phyloP scores from a whole-genome alignment of 2,888 invertebrate species.

The Chromoteleia sp. region DNA sequence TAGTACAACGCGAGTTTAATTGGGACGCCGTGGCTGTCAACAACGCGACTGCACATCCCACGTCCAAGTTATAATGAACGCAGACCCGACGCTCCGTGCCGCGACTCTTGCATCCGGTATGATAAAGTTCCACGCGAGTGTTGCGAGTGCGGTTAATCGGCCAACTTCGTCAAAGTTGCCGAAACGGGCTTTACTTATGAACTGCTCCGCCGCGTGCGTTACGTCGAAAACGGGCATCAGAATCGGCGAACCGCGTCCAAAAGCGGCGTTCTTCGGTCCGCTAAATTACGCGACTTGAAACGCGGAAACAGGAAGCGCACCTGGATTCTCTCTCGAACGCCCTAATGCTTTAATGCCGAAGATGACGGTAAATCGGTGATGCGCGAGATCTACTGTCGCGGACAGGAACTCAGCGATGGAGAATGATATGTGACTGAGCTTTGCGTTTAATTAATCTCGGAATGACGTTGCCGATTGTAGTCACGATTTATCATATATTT shows the following conservation, averaged over 20 bases:
- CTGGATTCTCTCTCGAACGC: conserved; percentile 60
- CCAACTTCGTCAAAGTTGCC: conserved; percentile 64
- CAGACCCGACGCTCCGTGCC: conserved; percentile 45
- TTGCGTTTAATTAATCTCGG: background rate
- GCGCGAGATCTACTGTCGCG: conserved; percentile 29
- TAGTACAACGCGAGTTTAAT: conserved; percentile 82
- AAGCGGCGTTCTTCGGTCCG: conserved; percentile 58
- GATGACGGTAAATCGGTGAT: conserved; percentile 34
- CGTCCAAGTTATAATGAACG: conserved; percentile 81
- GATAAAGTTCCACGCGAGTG: conserved; percentile 56
- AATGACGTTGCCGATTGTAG: too few species aligned
- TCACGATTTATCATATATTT: too few species aligned
- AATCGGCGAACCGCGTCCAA: conserved; percentile 64
- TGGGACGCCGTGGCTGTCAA: conserved; percentile 77
- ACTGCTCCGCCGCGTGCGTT: conserved; percentile 39
- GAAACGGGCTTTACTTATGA: conserved; percentile 64
- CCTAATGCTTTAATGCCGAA: conserved; percentile 22
- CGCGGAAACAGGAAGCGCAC: conserved; percentile 58
- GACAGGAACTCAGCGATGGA: background rate
- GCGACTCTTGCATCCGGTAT: conserved; percentile 56
- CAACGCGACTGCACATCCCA: conserved; percentile 76
- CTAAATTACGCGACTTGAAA: conserved; percentile 70
- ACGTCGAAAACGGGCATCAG: conserved; percentile 10
- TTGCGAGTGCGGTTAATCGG: conserved; percentile 61
- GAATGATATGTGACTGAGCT: background rate